phyloP scores from a whole-genome alignment of 2,113 vertebrate species.

The Chloroceryle aenea region DNA sequence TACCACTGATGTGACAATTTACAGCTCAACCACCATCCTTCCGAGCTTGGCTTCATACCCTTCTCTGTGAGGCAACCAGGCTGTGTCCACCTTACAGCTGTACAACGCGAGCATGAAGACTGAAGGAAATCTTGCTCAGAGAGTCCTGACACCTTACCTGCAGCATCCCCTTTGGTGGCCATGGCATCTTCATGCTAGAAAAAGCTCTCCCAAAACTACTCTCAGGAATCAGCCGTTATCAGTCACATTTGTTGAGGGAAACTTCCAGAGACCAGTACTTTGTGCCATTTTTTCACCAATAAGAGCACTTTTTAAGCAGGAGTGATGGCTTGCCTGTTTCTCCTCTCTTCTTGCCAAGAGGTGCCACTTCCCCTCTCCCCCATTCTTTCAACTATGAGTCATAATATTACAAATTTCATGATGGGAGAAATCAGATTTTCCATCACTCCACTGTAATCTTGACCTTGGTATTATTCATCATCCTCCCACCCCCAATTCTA shows the following conservation, averaged over 20 bases:
- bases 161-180: not conserved
- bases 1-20: not conserved
- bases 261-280: not conserved
- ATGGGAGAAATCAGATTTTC: conserved; percentile 53
- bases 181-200: not conserved
- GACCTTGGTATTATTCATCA: conserved; percentile 38
- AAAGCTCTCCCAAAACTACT: not conserved
- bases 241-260: not conserved
- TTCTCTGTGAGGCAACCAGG: not conserved
- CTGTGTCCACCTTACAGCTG: not conserved
- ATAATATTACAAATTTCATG: not conserved
- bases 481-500: not conserved
- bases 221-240: not conserved
- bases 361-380: not conserved
- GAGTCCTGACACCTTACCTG: not conserved
- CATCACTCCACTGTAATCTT: conserved; percentile 29
- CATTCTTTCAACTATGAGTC: conserved; percentile 1
- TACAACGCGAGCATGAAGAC: not conserved
- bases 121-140: not conserved
- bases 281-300: not conserved
- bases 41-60: not conserved
- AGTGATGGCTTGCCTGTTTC: not conserved
- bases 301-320: not conserved
- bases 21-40: not conserved
- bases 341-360: conserved; percentile 11